Conservation (phyloP, 2,797 vertebrate species). For the Holocentrus rufus region DNA sequence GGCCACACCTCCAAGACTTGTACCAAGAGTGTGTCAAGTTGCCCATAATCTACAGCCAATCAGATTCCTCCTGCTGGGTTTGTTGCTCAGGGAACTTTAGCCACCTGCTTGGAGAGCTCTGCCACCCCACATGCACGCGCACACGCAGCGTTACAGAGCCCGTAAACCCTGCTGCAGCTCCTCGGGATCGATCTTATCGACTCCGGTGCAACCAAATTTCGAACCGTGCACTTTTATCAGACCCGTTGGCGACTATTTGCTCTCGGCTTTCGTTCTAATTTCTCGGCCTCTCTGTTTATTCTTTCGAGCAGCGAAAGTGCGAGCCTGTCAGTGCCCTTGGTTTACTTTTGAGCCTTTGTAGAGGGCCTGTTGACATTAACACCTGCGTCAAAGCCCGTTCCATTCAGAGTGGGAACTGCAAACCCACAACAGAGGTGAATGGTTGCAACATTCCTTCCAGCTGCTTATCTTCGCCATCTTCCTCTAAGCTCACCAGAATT, state of each 20-base stretch:
- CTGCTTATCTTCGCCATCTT: constrained; percentile 59
- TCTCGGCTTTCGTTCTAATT: background rate
- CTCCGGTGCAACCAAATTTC: constrained; percentile 44
- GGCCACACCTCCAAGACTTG: constrained; percentile 39
- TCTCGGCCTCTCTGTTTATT: constrained; percentile 29
- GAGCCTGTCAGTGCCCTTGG: constrained; percentile 12
- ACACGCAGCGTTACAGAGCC: constrained; percentile 17
- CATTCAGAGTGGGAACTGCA: constrained; percentile 14
- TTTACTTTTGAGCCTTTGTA: constrained; percentile 33
- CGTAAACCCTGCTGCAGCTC: constrained; percentile 25
- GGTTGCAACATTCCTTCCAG: constrained; percentile 54
- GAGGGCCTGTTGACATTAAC: constrained; percentile 49
- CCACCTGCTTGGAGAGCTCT: constrained; percentile 31
- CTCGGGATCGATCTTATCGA: constrained; percentile 55
- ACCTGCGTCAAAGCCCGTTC: constrained; percentile 44
- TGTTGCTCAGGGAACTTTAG: constrained; percentile 39
- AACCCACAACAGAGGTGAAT: constrained; percentile 38
- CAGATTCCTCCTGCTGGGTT: constrained; percentile 41
- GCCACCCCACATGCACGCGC: background rate
- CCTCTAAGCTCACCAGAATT: constrained; percentile 33
- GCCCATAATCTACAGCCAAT: constrained; percentile 59
- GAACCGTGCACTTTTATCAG: constrained; percentile 38
- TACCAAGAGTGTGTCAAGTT: constrained; percentile 40
- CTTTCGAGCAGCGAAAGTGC: constrained; percentile 47
- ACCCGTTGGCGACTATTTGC: constrained; percentile 29